Percentiles rank a stretch among this genome's conserved stretches.
phyloP scores from a whole-genome alignment of 2,113 vertebrate species.

The Buteo buteo region DNA sequence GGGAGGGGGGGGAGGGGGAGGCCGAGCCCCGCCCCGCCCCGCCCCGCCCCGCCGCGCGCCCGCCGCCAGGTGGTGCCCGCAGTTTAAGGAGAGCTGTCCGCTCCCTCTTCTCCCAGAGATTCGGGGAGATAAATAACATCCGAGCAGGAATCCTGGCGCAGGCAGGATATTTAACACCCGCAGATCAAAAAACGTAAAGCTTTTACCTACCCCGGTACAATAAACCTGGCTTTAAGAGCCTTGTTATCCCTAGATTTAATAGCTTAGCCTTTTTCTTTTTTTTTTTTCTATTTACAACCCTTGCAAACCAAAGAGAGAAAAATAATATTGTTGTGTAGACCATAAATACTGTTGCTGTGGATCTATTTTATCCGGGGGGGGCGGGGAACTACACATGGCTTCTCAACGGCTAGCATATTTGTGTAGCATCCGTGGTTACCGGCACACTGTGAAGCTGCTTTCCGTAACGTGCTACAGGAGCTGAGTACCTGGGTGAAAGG shows the following conservation, averaged over 20 bases:
- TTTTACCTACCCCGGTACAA: constrained; percentile 61
- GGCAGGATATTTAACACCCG: constrained; percentile 59
- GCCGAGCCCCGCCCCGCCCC: no score
- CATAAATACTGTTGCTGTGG: constrained; percentile 45
- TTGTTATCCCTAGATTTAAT: constrained; percentile 69
- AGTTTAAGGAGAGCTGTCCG: constrained; percentile 66
- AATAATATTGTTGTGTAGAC: constrained; percentile 53
- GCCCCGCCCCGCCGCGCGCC: no score
- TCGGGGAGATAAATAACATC: constrained; percentile 24
- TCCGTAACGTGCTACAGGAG: neutral
- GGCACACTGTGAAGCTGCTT: neutral
- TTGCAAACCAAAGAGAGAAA: constrained; percentile 63
- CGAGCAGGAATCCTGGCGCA: constrained; percentile 35
- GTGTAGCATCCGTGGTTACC: neutral
- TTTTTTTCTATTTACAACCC: constrained; percentile 63
- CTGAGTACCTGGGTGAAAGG: neutral
- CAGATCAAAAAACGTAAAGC: constrained; percentile 54
- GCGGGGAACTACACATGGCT: neutral
- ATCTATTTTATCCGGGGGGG: constrained; percentile 27
- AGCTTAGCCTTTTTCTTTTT: neutral
- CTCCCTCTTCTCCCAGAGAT: neutral
- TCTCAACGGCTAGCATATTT: neutral
- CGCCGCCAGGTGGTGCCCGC: constrained; percentile 45
- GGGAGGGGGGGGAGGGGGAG: no score
- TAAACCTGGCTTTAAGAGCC: constrained; percentile 67